Conservation (phyloP, 1,140 invertebrate species). For the Camponotus vicinus region DNA sequence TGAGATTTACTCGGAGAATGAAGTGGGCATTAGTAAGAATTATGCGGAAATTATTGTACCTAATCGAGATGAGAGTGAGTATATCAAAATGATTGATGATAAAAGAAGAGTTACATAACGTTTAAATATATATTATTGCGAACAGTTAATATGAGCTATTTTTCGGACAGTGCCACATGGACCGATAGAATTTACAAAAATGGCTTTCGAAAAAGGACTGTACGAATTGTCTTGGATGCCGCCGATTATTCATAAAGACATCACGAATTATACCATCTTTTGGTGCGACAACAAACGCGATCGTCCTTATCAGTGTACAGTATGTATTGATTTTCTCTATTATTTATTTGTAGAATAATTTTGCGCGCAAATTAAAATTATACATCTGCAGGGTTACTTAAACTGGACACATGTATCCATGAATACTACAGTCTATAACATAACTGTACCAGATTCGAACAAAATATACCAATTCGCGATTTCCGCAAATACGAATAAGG, state of each 20-base stretch:
- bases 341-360: not conserved
- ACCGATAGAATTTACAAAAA: constrained; percentile 89
- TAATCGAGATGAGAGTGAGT: constrained; percentile 86
- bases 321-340: constrained; percentile 74
- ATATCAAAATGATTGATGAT: not conserved
- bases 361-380: not conserved
- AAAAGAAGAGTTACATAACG: not conserved
- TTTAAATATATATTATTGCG: not conserved
- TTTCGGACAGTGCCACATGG: constrained; percentile 83
- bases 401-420: constrained; percentile 87
- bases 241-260: constrained; percentile 80
- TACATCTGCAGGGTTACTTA: constrained; percentile 85
- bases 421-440: constrained; percentile 84
- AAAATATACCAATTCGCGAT: constrained; percentile 90
- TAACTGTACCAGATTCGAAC: constrained; percentile 85
- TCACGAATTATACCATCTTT: constrained; percentile 90
- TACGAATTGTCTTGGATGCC: constrained; percentile 91
- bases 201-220: constrained; percentile 88
- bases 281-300: constrained; percentile 90
- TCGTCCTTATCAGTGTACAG: constrained; percentile 88
- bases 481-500: constrained; percentile 88
- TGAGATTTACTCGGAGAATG: constrained; percentile 87
- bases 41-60: too few relatives aligned
- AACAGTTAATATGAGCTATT: constrained; percentile 30
- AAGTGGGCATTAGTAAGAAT: too few relatives aligned